Evolutionary conservation across 2,888 invertebrate genomes (phyloP).

Genomic region (Petrolisthes manimaculis): DNA sequence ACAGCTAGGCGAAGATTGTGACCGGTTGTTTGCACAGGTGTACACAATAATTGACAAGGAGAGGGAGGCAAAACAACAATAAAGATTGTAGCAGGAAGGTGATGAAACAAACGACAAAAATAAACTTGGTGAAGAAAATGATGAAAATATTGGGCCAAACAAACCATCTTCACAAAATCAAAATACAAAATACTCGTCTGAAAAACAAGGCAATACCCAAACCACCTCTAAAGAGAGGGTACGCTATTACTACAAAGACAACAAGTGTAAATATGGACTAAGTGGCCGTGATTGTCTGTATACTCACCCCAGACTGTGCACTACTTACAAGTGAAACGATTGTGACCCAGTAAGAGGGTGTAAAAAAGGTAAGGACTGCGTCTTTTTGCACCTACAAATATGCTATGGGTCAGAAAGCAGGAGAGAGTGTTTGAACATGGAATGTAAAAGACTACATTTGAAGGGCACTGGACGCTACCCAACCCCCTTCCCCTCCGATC

Average conservation of each 20-base stretch:
- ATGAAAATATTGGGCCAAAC: slow-evolving; percentile 3
- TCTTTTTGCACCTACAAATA: neutral
- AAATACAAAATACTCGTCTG: neutral
- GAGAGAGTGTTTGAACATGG: neutral
- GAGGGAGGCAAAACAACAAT: neutral
- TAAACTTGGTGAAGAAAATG: neutral
- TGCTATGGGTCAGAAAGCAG: slow-evolving; percentile 13
- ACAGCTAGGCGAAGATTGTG: slow-evolving; percentile 13
- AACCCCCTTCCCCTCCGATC: neutral
- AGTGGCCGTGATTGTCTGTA: neutral
- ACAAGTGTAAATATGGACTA: neutral
- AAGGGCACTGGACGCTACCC: slow-evolving; percentile 3
- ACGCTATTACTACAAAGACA: neutral
- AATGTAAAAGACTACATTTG: slow-evolving; percentile 7
- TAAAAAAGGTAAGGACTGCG: neutral
- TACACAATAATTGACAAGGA: neutral
- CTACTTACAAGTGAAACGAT: neutral
- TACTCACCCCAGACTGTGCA: slow-evolving; percentile 6
- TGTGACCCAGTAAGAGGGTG: neutral
- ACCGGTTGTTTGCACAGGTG: slow-evolving; percentile 16
- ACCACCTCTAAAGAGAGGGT: slow-evolving; percentile 2
- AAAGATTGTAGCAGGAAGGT: neutral
- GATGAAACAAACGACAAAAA: neutral
- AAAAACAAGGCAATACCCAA: neutral
- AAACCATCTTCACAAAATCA: slow-evolving; percentile 9